Percentiles rank a stretch among this genome's conserved stretches.
These are phyloP conservation scores for Tapirus terrestris DNA, from an alignment of 2,113 vertebrate genomes.

Conservation along the genomic window DNA sequence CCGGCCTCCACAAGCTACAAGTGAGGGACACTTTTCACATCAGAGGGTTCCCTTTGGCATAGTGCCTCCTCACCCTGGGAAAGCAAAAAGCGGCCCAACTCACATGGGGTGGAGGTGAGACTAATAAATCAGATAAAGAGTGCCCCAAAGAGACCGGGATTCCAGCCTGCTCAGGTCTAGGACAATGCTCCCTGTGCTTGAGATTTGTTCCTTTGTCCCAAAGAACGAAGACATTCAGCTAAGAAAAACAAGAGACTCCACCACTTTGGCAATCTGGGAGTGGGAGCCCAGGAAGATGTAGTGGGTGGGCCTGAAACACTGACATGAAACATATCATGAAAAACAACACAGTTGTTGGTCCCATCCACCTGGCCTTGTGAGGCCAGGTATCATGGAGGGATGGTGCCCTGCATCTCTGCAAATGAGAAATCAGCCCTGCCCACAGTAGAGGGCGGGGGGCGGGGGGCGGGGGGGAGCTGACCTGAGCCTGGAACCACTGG, in stretches of 20 bases:
- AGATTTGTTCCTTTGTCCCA: conserved; percentile 32
- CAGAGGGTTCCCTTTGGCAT: background rate
- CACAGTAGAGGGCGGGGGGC: background rate
- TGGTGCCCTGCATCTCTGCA: background rate
- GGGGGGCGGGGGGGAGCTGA: too few relatives aligned
- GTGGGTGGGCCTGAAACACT: background rate
- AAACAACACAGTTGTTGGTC: background rate
- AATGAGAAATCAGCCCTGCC: background rate
- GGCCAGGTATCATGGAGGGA: background rate
- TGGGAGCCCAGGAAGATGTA: background rate
- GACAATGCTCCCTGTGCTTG: background rate
- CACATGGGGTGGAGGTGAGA: background rate
- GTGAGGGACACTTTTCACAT: background rate
- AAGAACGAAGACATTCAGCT: conserved; percentile 21
- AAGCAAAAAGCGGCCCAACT: conserved; percentile 9
- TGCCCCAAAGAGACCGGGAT: background rate
- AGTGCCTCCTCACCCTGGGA: background rate
- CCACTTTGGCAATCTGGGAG: background rate
- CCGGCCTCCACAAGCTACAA: conserved; percentile 56
- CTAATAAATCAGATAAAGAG: conserved; percentile 5
- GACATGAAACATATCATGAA: background rate
- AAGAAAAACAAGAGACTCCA: conserved; percentile 38
- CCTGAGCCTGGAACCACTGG: background rate
- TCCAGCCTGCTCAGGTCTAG: background rate
- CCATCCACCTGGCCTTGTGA: background rate